Evolutionary conservation across 1,140 invertebrate species (phyloP), one percentile per base, ranked within the genome.

Genomic region (Arctopsyche grandis): DNA sequence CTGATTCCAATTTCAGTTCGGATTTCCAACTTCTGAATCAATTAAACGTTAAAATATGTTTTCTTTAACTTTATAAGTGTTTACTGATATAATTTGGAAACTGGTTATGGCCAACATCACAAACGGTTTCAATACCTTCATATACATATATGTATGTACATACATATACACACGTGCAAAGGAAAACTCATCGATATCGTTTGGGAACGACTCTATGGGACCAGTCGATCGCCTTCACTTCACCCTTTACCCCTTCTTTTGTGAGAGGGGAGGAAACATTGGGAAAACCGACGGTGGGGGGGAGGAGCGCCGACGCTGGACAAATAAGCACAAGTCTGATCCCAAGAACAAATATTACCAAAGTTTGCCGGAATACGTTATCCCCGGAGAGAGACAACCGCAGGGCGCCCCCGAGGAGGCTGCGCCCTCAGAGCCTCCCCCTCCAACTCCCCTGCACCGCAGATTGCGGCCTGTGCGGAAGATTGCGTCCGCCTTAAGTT

Each of bases 241-340:
- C 29, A 38, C 7, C 29, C 29, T 7, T 38, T 7, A 38, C 29
- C 52, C 52, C 52, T 10, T 48, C 46, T n/a, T 56, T 56, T 21
- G 3, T n/a, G 52, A 1, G 10, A n/a, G 14, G 14, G 14, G 46
- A n/a, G 46, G 14, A n/a, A 56, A 16, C 52, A 16, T 21, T 4
- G 52, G 52, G 52, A 56, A 56, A 16, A 16, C 1, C 52, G 1
- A 56, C 14, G 52, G 52, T 5, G 19, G 24, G 60, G 5, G 9
- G 12, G n/a, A 7, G 60, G 60, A 3, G 19, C 5, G 60, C 1
- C 58, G 58, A 29, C 43, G 63, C 58, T 46, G 78, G 78, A 63
- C 78, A 79, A 79, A 79, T 75, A 79, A 75, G 73, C 60, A 60
- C 73, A 80, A 77, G 79, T 80, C 79, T 80, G 75, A 80, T 80